These are phyloP conservation scores for Glyptemys insculpta DNA, from an alignment of 2,797 vertebrate genomes.

Conservation along the genomic window DNA sequence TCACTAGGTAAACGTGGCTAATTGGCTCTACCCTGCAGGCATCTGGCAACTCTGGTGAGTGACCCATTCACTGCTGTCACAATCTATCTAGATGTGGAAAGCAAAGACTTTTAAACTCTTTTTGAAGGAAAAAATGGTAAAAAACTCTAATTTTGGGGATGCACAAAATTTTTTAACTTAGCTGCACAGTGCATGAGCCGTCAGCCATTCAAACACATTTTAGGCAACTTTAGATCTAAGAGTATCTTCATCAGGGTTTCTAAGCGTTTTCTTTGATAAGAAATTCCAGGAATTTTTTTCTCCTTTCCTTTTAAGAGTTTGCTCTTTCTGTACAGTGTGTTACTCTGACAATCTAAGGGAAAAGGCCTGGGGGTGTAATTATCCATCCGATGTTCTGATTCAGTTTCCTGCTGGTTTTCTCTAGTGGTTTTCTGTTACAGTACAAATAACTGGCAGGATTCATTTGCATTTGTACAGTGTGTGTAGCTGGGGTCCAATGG, in stretches of 20 bases:
- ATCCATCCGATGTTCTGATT: neutral
- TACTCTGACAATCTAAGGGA: neutral
- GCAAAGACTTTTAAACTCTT: neutral
- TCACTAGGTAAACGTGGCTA: neutral
- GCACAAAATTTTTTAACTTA: neutral
- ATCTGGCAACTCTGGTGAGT: neutral
- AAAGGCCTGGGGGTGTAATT: neutral
- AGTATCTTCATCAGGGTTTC: neutral
- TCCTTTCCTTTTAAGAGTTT: neutral
- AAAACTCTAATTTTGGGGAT: neutral
- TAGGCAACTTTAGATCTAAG: neutral
- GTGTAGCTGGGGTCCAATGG: neutral
- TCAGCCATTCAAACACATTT: neutral
- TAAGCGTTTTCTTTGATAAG: neutral
- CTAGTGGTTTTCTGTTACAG: neutral
- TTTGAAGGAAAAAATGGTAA: neutral
- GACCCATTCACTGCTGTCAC: neutral
- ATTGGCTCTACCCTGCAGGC: neutral
- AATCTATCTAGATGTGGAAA: neutral
- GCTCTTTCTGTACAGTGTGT: neutral
- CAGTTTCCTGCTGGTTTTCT: constrained; percentile 2
- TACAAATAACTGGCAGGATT: neutral
- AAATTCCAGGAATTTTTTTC: neutral
- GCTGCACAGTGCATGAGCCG: neutral
- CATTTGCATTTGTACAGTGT: neutral